Percentiles rank a stretch among this genome's conserved stretches.
phyloP scores from a whole-genome alignment of 1,140 invertebrate genomes.

The Odontomachus brunneus region DNA sequence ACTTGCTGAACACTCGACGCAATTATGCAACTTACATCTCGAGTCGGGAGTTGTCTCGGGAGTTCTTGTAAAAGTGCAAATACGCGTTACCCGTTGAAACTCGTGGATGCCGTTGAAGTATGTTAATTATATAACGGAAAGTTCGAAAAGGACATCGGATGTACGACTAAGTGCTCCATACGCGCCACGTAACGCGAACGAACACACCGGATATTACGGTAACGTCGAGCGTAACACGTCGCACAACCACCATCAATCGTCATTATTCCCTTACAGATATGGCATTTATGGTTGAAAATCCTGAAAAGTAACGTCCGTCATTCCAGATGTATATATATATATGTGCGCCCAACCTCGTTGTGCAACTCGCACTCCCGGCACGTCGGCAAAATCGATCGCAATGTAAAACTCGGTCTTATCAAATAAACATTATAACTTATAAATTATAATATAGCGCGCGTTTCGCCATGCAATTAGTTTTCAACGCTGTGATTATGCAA shows the following conservation, averaged over 20 bases:
- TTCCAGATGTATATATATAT: conserved; percentile 1
- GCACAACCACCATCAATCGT: conserved; percentile 41
- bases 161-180: not conserved
- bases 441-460: not conserved
- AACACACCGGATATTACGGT: conserved; percentile 1
- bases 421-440: conserved; percentile 13
- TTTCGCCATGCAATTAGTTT: conserved; percentile 15
- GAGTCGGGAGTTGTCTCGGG: not conserved
- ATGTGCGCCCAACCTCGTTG: too few species aligned
- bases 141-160: not conserved
- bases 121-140: not conserved
- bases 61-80: not conserved
- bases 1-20: not conserved
- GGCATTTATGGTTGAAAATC: conserved; percentile 47
- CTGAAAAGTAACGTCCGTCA: conserved; percentile 47
- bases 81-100: not conserved
- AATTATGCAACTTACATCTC: conserved; percentile 5
- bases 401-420: conserved; percentile 2
- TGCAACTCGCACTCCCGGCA: not conserved
- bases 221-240: conserved; percentile 18
- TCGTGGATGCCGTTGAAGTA: not conserved
- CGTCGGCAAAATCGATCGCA: conserved; percentile 25
- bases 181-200: not conserved
- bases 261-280: conserved; percentile 54
- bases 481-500: not conserved